phyloP scores from a whole-genome alignment of 2,797 vertebrate species.

The Carapus acus region DNA sequence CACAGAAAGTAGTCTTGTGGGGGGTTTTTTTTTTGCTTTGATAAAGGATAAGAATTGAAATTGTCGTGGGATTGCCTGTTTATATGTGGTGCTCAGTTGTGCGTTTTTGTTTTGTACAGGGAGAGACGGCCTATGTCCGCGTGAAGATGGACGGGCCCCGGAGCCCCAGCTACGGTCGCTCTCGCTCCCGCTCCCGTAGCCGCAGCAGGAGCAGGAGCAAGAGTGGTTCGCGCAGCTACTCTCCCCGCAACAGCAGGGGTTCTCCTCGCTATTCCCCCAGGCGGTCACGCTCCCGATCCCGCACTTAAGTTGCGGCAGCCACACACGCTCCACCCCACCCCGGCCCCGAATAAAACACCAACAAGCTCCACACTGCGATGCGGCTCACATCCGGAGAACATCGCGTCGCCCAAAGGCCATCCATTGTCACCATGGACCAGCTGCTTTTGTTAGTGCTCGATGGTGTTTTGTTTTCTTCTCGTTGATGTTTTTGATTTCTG shows the following conservation, averaged over 20 bases:
- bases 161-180: slow-evolving; percentile 96
- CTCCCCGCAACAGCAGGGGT: slow-evolving; percentile 89
- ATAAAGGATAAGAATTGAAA: too few species aligned
- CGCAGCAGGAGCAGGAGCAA: slow-evolving; percentile 93
- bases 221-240: slow-evolving; percentile 94
- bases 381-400: slow-evolving; percentile 35
- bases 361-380: slow-evolving; percentile 23
- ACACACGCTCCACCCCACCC: too few species aligned
- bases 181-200: slow-evolving; percentile 90
- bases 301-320: slow-evolving; percentile 84
- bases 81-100: neutral
- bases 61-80: too few species aligned
- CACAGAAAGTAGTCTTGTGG: too few species aligned
- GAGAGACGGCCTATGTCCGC: slow-evolving; percentile 96
- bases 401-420: slow-evolving; percentile 28
- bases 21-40: too few species aligned
- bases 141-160: slow-evolving; percentile 96
- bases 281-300: slow-evolving; percentile 82
- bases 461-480: slow-evolving; percentile 22
- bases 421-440: slow-evolving; percentile 50
- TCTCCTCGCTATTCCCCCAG: slow-evolving; percentile 96
- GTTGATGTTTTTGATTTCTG: slow-evolving; percentile 49
- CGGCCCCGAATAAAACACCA: slow-evolving; percentile 28
- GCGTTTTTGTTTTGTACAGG: slow-evolving; percentile 75
- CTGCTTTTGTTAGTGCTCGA: slow-evolving; percentile 72